phyloP scores from a whole-genome alignment of 2,797 vertebrate genomes.

The Myotis myotis region DNA sequence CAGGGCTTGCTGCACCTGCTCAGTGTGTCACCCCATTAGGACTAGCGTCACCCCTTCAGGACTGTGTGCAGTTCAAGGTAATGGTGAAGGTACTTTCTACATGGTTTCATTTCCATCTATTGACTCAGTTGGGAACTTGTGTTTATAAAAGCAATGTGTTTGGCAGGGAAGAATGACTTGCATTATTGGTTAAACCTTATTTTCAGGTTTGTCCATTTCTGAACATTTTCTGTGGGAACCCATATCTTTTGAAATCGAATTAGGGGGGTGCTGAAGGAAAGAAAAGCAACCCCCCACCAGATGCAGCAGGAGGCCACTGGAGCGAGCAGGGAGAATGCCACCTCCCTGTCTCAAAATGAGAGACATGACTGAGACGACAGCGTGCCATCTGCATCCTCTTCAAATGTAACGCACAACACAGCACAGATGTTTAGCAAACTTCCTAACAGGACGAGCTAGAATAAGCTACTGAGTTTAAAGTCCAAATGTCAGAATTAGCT shows the following conservation, averaged over 20 bases:
- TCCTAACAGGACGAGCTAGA: not conserved
- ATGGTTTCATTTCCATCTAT: not conserved
- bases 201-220: not conserved
- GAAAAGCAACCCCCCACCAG: not conserved
- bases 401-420: not conserved
- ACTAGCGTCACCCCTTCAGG: not conserved
- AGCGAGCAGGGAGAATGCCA: fast-evolving
- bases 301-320: not conserved
- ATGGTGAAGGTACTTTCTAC: not conserved
- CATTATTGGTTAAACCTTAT: not conserved
- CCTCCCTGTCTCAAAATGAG: not conserved
- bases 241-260: not conserved
- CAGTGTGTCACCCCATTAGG: fast-evolving
- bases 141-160: not conserved
- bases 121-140: not conserved
- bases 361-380: not conserved
- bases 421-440: not conserved
- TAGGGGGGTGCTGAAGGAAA: not conserved
- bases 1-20: not conserved
- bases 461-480: slow-evolving; percentile 10
- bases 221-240: not conserved
- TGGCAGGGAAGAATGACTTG: not conserved
- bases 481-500: slow-evolving; percentile 31
- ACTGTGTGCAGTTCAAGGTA: not conserved
- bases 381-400: not conserved